Evolutionary conservation across 1,140 invertebrate genomes (phyloP).

Genomic region (Phymastichus coffea): DNA sequence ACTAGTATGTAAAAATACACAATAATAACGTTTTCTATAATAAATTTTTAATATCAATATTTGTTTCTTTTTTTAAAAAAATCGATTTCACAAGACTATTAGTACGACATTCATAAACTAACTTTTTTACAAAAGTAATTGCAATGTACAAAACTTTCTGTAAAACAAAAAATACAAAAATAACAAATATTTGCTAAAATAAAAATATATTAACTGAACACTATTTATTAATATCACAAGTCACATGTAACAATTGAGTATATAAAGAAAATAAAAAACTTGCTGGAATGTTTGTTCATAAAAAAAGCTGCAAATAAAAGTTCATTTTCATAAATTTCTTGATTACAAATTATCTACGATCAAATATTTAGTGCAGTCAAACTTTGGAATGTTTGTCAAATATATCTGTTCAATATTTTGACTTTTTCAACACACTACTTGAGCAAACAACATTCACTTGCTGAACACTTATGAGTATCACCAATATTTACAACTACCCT

Average conservation of each 20-base stretch:
- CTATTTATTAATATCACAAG: no score
- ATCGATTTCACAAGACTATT: no score
- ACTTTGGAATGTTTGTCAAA: constrained; percentile 10
- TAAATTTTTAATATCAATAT: constrained; percentile 5
- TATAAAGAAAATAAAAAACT: background rate
- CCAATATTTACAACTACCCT: constrained; percentile 35
- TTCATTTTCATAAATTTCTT: no score
- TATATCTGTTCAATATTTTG: constrained; percentile 1
- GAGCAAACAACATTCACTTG: constrained; percentile 28
- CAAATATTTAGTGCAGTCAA: background rate
- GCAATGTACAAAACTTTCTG: constrained; percentile 3
- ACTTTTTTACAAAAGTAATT: background rate
- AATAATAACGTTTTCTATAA: constrained; percentile 30
- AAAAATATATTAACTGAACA: no score
- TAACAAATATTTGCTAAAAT: no score
- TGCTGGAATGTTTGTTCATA: constrained; percentile 11
- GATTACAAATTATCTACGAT: no score
- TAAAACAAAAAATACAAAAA: background rate
- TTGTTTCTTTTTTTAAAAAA: background rate
- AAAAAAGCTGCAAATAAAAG: no score
- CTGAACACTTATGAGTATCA: constrained; percentile 35
- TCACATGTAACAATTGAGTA: no score
- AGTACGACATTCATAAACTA: background rate
- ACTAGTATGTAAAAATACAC: constrained; percentile 36
- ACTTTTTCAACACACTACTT: constrained; percentile 29